phyloP scores from a whole-genome alignment of 2,888 invertebrate genomes.

The Tolmerus cingulatus region DNA sequence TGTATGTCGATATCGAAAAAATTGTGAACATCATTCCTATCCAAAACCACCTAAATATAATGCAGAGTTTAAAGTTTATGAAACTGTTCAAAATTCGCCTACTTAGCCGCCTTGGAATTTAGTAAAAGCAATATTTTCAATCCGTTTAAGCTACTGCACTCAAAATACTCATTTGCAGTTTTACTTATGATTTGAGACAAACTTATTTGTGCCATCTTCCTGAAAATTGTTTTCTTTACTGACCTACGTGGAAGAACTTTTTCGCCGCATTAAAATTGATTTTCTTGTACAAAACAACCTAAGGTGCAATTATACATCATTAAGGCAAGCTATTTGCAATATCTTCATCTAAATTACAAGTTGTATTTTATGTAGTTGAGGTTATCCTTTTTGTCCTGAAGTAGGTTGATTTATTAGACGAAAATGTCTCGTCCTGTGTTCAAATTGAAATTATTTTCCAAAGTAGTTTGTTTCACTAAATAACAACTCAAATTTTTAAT shows the following conservation, averaged over 20 bases:
- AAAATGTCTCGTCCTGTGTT: not conserved
- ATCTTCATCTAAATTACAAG: not conserved
- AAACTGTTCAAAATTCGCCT: not conserved
- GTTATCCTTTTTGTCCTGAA: not conserved
- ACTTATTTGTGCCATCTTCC: not conserved
- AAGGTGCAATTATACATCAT: not conserved
- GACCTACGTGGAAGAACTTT: not conserved
- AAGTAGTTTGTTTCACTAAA: no score
- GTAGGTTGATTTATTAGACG: not conserved
- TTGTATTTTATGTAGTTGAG: not conserved
- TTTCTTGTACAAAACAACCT: not conserved
- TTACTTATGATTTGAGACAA: not conserved
- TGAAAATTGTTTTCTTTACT: not conserved
- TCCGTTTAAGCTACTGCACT: slow-evolving; percentile 43
- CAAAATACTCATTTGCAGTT: slow-evolving; percentile 42
- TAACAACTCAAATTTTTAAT: no score
- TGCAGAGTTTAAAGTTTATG: not conserved
- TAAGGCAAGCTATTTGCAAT: not conserved
- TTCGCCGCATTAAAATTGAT: not conserved
- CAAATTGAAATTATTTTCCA: not conserved
- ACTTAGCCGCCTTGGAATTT: not conserved
- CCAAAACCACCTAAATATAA: not conserved
- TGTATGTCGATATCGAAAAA: slow-evolving; percentile 51
- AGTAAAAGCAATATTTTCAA: slow-evolving; percentile 38
- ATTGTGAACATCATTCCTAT: slow-evolving; percentile 51